Base-by-base conservation (phyloP, 1,140 invertebrate species). In the Rhagoletis zephyria region DNA sequence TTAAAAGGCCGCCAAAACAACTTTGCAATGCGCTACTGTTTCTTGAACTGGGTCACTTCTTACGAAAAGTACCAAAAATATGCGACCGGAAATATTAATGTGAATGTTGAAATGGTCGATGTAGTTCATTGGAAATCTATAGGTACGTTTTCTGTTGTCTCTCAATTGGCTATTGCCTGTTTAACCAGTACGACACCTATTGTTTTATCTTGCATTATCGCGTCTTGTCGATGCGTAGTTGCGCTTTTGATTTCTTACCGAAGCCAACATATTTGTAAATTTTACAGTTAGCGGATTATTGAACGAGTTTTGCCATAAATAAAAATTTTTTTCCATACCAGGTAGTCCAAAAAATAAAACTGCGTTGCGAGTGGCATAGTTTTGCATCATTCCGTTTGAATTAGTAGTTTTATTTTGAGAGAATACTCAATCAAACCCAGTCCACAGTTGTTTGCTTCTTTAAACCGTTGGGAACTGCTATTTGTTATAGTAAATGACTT, bases 51-150 rank as follows among this genome's bases (percentile, higher is more conserved):
- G 12, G 6, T 48, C 2, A 45, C 10, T 81, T 59, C 74, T 48
- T n/a, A 81, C 10, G 48, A 81, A 81, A 81, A 30, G 19, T 4
- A 56, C 16, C 48, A 56, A 81, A 81, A 81, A 56, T 81, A 10
- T 81, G 16, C 6, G 70, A 5, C 0, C 6, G 42, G 16, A 42
- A 67, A 40, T 42, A 67, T n/a, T 16, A 12, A 74, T 56, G 48
- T 51, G 48, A 30, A 81, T 19, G 14, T 51, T 51, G 4, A 81
- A 56, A 56, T 56, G 51, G 14, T 56, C 45, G 45, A 77, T 16
- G 70, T 30, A 30, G 30, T 30, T 30, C 30, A 30, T 30, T 30
- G 30, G 30, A 30, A 30, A 30, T 30, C 30, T 30, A 30, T 30
- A 30, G 30, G 30, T 30, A 30, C 30, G 51, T 56, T 56, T 7